phyloP scores from a whole-genome alignment of 2,797 vertebrate species.

The Thaleichthys pacificus region DNA sequence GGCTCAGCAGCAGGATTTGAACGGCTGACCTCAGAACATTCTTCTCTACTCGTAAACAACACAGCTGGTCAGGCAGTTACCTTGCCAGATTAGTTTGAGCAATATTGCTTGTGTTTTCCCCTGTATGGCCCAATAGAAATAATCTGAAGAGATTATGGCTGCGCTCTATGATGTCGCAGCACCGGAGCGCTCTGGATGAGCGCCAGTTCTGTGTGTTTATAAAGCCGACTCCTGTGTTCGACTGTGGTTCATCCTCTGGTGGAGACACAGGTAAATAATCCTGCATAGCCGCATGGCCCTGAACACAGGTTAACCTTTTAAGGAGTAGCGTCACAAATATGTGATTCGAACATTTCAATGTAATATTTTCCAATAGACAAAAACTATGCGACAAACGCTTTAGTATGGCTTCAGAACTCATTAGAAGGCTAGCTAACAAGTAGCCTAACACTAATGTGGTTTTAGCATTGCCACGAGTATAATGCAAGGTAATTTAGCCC shows the following conservation, averaged over 20 bases:
- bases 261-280: slow-evolving; percentile 33
- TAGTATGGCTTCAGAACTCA: too few species aligned
- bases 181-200: not conserved
- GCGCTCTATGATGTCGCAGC: not conserved
- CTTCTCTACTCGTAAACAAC: too few species aligned
- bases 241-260: not conserved
- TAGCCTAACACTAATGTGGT: too few species aligned
- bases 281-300: slow-evolving; percentile 11
- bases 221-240: slow-evolving; percentile 11
- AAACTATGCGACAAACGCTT: too few species aligned
- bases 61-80: too few species aligned
- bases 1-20: too few species aligned
- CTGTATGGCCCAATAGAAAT: not conserved
- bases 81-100: slow-evolving; percentile 8
- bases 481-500: too few species aligned
- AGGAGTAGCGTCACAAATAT: not conserved
- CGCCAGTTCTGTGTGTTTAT: not conserved
- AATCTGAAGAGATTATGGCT: not conserved
- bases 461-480: too few species aligned
- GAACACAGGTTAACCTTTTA: not conserved
- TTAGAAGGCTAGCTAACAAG: too few species aligned
- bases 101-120: slow-evolving; percentile 4
- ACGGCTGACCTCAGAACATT: too few species aligned
- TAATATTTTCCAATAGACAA: too few species aligned
- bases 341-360: too few species aligned